These are phyloP conservation scores for Prinia subflava DNA, from an alignment of 2,113 vertebrate genomes.

Conservation along the genomic window DNA sequence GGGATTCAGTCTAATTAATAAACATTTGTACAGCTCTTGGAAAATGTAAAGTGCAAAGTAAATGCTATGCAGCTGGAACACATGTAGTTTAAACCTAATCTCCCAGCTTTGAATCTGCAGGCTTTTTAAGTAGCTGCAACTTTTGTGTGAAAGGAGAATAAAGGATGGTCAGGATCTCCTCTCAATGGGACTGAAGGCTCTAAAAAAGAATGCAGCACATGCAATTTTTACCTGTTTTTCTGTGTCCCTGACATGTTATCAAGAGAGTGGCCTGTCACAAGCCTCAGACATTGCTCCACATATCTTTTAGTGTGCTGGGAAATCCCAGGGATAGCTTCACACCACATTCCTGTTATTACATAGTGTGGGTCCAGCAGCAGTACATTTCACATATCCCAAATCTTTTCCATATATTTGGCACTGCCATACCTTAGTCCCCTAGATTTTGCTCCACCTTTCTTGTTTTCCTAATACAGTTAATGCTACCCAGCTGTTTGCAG, in stretches of 20 bases:
- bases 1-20: conserved; percentile 20
- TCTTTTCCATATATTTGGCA: conserved; percentile 73
- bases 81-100: not conserved
- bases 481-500: conserved; percentile 68
- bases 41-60: not conserved
- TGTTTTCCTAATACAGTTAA: conserved; percentile 57
- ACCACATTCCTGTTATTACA: not conserved
- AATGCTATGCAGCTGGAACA: not conserved
- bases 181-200: not conserved
- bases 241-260: not conserved
- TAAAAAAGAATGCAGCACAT: not conserved
- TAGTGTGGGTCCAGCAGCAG: conserved; percentile 6
- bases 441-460: conserved; percentile 68
- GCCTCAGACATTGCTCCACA: not conserved
- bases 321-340: conserved; percentile 8
- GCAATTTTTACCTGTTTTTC: not conserved
- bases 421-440: conserved; percentile 34
- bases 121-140: not conserved
- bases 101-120: not conserved
- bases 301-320: not conserved
- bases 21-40: not conserved
- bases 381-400: conserved; percentile 45
- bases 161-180: not conserved
- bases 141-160: not conserved
- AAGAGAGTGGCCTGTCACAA: conserved; percentile 7